Evolutionary conservation across 1,140 invertebrate species (phyloP).

Genomic region (Sminthurinus signatus): DNA sequence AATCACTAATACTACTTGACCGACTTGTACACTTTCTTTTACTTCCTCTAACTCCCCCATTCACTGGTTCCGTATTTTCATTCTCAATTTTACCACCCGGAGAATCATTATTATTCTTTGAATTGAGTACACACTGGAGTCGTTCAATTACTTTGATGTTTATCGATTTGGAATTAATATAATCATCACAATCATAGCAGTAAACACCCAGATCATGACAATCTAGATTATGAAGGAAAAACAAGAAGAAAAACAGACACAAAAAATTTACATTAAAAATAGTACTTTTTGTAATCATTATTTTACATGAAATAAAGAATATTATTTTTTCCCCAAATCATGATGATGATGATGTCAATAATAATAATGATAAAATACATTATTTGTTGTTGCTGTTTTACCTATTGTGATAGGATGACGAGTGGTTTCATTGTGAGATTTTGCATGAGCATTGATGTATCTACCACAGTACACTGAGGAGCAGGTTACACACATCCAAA

Average conservation of each 20-base stretch:
- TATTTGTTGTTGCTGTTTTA: too few relatives aligned
- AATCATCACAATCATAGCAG: conserved; percentile 54
- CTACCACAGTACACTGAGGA: conserved; percentile 67
- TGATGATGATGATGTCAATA: too few relatives aligned
- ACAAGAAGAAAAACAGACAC: conserved; percentile 48
- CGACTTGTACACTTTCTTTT: conserved; percentile 17
- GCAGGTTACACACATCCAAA: conserved; percentile 70
- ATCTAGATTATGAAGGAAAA: conserved; percentile 62
- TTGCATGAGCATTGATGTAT: conserved; percentile 69
- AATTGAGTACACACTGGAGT: neutral
- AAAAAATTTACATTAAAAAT: conserved; percentile 1
- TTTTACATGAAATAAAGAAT: too few relatives aligned
- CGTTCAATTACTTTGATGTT: neutral
- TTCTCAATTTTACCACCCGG: neutral
- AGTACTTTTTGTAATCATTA: too few relatives aligned
- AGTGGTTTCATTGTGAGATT: conserved; percentile 58
- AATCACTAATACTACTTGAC: neutral
- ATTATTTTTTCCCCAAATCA: too few relatives aligned
- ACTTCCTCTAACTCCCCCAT: conserved; percentile 1
- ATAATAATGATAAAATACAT: too few relatives aligned
- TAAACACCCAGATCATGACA: conserved; percentile 66
- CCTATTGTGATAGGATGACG: conserved; percentile 20
- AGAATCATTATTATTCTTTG: neutral
- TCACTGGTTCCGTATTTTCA: conserved; percentile 4
- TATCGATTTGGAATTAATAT: conserved; percentile 8